Evolutionary conservation across 2,888 invertebrate species (phyloP).

Genomic region (Slavum lentiscoides): DNA sequence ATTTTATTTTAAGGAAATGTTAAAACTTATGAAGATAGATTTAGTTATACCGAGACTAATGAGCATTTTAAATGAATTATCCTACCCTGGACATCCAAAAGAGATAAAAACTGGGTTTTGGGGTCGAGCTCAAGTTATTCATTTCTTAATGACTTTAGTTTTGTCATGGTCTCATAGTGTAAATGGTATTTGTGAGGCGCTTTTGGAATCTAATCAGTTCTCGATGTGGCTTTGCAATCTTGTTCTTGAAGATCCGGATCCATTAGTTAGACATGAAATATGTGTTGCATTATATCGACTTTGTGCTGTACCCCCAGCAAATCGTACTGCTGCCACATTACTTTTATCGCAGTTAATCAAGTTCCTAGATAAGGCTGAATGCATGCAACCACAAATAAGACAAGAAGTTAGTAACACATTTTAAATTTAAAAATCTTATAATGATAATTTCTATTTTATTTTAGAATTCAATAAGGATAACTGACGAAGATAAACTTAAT

Average conservation of each 20-base stretch:
- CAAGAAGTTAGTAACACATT: constrained; percentile 60
- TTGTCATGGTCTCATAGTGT: constrained; percentile 92
- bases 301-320: constrained; percentile 60
- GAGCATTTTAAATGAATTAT: constrained; percentile 84
- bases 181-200: constrained; percentile 72
- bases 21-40: constrained; percentile 84
- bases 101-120: constrained; percentile 91
- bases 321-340: constrained; percentile 62
- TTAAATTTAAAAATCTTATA: neutral
- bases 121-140: constrained; percentile 86
- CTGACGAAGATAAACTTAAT: constrained; percentile 87
- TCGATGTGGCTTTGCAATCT: constrained; percentile 78
- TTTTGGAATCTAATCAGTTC: constrained; percentile 74
- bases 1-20: constrained; percentile 64
- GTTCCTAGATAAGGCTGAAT: constrained; percentile 81
- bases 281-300: constrained; percentile 90
- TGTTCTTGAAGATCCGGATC: constrained; percentile 89
- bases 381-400: constrained; percentile 72
- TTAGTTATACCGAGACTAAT: constrained; percentile 81
- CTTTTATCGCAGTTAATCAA: constrained; percentile 79
- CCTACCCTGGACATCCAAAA: constrained; percentile 76
- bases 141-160: constrained; percentile 87
- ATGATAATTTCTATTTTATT: constrained; percentile 52
- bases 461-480: constrained; percentile 66
- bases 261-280: constrained; percentile 85